Evolutionary conservation across 2,797 vertebrate genomes (phyloP), one percentile per base, ranked within the genome.

Genomic region (Momotus momota): DNA sequence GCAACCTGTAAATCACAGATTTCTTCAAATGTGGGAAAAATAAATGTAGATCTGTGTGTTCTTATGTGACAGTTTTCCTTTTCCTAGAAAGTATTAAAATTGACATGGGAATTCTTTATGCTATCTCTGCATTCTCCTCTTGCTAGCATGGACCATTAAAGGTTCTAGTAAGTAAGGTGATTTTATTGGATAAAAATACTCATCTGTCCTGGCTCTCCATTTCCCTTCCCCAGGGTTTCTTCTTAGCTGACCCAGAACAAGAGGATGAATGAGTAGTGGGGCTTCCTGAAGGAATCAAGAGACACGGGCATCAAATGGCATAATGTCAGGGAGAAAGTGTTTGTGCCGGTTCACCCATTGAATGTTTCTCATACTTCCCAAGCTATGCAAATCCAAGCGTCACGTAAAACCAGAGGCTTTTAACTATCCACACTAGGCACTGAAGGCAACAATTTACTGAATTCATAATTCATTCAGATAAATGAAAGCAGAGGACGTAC

Each of bases 11-110:
- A 91, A 78, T 27, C 7, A 61, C 29, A 84, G 15, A 6, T 82
- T 54, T 26, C 70, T 93, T 74, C 38, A 49, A 61, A 80, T n/a
- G 12, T 66, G 51, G 18, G 14, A 51, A 77, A 85, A 75, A 20
- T 40, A 49, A 82, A 8, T 58, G 31, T 52, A 22, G 19, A 12
- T 72, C 31, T 58, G 2, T 72, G 10, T 91, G 87, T 93, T 78
- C 97, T 91, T 69, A 94, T 94, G 77, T 74, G 94, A 83, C 78
- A 96, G 93, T 82, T 94, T 97, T 92, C 38, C 49, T 95, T 98
- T 98, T 97, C 98, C 96, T 95, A 57, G 86, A 96, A 96, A 96
- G 94, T 93, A 95, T 55, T 82, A 61, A 81, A 61, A 90, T 88
- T 88, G 66, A 86, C n/a, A 17, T 66, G 29, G 64, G 18, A 88